Evolutionary conservation across 2,888 invertebrate genomes (phyloP).

Genomic region (Scaptomyza reducta): DNA sequence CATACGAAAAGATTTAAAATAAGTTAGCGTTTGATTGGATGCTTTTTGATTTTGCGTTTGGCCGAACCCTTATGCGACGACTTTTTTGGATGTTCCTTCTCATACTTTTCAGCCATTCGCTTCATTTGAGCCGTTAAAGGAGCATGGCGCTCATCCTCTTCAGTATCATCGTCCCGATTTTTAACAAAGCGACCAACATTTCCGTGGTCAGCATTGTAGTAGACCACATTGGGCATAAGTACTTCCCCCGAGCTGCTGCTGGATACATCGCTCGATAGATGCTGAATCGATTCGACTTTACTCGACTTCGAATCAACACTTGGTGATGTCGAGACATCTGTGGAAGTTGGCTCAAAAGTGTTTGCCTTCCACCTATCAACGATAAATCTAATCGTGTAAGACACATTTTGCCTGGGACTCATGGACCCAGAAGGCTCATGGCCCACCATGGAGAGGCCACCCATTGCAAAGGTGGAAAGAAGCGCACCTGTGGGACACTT

Average conservation of each 20-base stretch:
- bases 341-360: slow-evolving; percentile 7
- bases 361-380: slow-evolving; percentile 64
- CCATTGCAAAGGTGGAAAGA: slow-evolving; percentile 17
- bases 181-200: slow-evolving; percentile 56
- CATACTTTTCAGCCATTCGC: slow-evolving; percentile 19
- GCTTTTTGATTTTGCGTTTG: slow-evolving; percentile 14
- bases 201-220: slow-evolving; percentile 44
- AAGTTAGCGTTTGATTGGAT: slow-evolving; percentile 24
- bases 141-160: not conserved
- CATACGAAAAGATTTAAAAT: not conserved
- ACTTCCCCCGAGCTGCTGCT: slow-evolving; percentile 45
- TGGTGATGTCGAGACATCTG: slow-evolving; percentile 2
- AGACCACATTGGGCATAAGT: slow-evolving; percentile 68
- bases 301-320: not conserved
- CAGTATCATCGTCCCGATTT: slow-evolving; percentile 44
- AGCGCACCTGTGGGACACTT: slow-evolving; percentile 92
- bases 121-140: slow-evolving; percentile 12
- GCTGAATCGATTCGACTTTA: not conserved
- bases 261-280: not conserved
- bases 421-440: not conserved
- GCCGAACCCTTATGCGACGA: not conserved
- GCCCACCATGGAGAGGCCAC: slow-evolving; percentile 8
- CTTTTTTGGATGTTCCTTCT: slow-evolving; percentile 1
- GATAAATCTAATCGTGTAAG: slow-evolving; percentile 60
- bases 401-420: slow-evolving; percentile 6